phyloP scores from a whole-genome alignment of 2,888 invertebrate genomes.

The Linnaemya tessellans region DNA sequence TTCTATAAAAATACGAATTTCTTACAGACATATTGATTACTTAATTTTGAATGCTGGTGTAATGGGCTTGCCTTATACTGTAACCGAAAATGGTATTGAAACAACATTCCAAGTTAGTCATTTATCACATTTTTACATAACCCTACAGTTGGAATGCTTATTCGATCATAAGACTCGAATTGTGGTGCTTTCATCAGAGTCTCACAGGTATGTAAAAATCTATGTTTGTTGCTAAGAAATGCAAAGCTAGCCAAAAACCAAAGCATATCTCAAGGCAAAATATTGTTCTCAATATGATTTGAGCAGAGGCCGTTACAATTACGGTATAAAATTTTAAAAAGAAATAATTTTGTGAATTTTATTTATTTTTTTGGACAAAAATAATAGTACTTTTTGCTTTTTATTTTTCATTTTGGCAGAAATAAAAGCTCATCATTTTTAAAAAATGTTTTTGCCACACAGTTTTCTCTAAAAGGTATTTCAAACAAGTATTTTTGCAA shows the following conservation, averaged over 20 bases:
- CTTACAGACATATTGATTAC: slow-evolving; percentile 87
- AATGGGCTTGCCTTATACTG: slow-evolving; percentile 88
- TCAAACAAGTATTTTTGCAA: no score
- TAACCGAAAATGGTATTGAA: slow-evolving; percentile 90
- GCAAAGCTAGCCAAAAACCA: not conserved
- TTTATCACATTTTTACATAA: slow-evolving; percentile 91
- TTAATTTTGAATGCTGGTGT: slow-evolving; percentile 93
- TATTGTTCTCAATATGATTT: not conserved
- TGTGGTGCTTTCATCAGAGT: slow-evolving; percentile 94
- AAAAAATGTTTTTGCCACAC: no score
- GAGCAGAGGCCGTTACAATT: no score
- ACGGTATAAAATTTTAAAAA: no score
- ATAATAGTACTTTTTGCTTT: no score
- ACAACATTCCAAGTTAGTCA: slow-evolving; percentile 94
- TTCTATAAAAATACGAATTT: not conserved
- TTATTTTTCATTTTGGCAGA: no score
- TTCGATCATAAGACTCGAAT: slow-evolving; percentile 89
- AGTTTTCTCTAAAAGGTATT: no score
- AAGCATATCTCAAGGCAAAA: not conserved
- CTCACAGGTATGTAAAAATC: slow-evolving; percentile 85
- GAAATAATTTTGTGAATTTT: no score
- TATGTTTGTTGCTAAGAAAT: not conserved
- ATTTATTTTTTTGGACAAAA: no score
- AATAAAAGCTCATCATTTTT: no score
- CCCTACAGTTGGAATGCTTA: slow-evolving; percentile 88